These are phyloP conservation scores for Corydoras maculifer DNA, from an alignment of 2,113 vertebrate species.

Conservation along the genomic window DNA sequence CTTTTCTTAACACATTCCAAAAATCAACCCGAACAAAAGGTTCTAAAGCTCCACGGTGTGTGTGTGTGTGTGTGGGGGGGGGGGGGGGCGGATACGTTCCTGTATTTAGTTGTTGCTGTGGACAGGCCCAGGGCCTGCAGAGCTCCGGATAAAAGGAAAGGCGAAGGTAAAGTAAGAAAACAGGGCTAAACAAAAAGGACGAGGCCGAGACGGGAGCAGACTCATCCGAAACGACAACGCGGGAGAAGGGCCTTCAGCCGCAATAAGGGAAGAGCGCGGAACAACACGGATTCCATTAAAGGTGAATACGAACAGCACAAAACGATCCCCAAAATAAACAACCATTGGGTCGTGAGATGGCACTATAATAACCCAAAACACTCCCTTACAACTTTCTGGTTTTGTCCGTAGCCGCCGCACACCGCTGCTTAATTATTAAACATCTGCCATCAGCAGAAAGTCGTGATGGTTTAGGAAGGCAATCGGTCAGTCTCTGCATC, in stretches of 20 bases:
- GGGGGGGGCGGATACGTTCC: too few species aligned
- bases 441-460: too few species aligned
- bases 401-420: too few species aligned
- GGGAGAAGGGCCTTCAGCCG: background rate
- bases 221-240: slow-evolving; percentile 3
- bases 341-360: background rate
- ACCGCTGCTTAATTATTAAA: too few species aligned
- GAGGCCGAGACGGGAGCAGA: slow-evolving; percentile 1
- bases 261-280: background rate
- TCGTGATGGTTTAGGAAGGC: too few species aligned
- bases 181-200: background rate
- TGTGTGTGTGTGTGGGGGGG: too few species aligned
- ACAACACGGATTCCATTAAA: background rate
- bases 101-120: too few species aligned
- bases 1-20: too few species aligned
- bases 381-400: background rate
- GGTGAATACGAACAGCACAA: background rate
- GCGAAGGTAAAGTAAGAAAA: background rate
- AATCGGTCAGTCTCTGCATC: too few species aligned
- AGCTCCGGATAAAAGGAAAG: background rate
- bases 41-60: too few species aligned
- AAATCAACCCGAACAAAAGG: too few species aligned
- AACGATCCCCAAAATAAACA: background rate
- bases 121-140: too few species aligned
- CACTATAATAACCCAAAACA: background rate